Conservation (phyloP, 2,797 vertebrate species). For the Distichodus sexfasciatus region DNA sequence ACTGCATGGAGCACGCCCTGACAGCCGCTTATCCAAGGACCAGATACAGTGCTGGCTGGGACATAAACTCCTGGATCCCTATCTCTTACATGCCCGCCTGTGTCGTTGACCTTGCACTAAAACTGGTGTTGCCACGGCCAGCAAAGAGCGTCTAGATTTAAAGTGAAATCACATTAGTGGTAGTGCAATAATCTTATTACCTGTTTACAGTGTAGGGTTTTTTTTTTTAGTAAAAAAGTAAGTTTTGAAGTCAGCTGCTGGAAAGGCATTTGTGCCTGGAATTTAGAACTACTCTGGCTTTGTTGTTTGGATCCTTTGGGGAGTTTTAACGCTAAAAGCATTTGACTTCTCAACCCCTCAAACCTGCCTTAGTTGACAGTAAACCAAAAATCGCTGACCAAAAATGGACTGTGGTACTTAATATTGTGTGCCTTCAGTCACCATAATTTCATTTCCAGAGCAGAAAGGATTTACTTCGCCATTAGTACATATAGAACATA, state of each 20-base stretch:
- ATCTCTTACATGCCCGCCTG: constrained; percentile 88
- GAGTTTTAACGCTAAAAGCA: neutral
- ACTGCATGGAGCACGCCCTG: constrained; percentile 89
- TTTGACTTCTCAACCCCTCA: neutral
- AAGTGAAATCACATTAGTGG: constrained; percentile 34
- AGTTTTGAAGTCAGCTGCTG: neutral
- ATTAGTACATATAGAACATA: too few species aligned
- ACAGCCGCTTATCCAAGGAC: constrained; percentile 79
- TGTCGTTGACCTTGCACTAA: constrained; percentile 80
- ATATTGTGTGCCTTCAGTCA: neutral
- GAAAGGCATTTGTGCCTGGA: constrained; percentile 11
- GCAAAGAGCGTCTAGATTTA: constrained; percentile 70
- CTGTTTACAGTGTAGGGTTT: neutral
- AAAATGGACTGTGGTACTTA: neutral
- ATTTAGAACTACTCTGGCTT: neutral
- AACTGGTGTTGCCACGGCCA: constrained; percentile 83
- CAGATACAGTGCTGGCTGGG: constrained; percentile 92
- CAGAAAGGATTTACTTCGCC: too few species aligned
- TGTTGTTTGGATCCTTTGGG: neutral
- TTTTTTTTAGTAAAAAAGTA: constrained; percentile 12
- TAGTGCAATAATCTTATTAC: too few species aligned
- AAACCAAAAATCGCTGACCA: neutral
- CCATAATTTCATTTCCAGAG: neutral
- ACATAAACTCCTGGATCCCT: constrained; percentile 92
- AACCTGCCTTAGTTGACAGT: neutral